These are phyloP conservation scores for Nineta flava DNA, from an alignment of 2,888 invertebrate species.

Conservation along the genomic window DNA sequence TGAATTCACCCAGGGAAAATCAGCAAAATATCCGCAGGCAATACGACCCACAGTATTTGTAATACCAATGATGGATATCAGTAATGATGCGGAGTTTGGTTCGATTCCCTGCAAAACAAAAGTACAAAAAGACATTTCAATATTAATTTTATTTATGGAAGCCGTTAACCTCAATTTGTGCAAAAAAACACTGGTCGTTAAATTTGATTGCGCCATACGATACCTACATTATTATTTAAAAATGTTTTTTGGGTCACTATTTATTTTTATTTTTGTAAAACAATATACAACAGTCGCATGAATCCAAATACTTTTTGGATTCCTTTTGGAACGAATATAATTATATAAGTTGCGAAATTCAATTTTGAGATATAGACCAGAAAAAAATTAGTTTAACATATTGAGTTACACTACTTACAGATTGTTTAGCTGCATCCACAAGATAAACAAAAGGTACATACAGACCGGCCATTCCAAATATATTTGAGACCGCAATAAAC, in stretches of 20 bases:
- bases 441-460: slow-evolving; percentile 95
- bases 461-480: slow-evolving; percentile 94
- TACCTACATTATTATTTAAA: background rate
- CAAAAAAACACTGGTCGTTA: background rate
- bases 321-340: no score
- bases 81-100: slow-evolving; percentile 50
- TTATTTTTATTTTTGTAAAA: no score
- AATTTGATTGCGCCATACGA: background rate
- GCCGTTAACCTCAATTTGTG: background rate
- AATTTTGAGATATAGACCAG: no score
- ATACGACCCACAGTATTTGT: slow-evolving; percentile 91
- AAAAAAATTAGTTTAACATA: no score
- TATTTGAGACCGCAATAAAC: slow-evolving; percentile 81
- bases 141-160: background rate
- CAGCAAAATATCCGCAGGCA: slow-evolving; percentile 76
- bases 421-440: slow-evolving; percentile 59
- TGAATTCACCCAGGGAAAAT: slow-evolving; percentile 84
- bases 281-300: no score
- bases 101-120: slow-evolving; percentile 45
- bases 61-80: slow-evolving; percentile 74
- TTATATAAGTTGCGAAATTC: no score
- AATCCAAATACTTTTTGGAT: no score
- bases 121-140: background rate
- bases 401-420: no score
- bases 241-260: no score